Percentiles rank a stretch among this genome's conserved stretches.
Conservation (phyloP, 2,888 invertebrate species). For the Parnassius smintheus region DNA sequence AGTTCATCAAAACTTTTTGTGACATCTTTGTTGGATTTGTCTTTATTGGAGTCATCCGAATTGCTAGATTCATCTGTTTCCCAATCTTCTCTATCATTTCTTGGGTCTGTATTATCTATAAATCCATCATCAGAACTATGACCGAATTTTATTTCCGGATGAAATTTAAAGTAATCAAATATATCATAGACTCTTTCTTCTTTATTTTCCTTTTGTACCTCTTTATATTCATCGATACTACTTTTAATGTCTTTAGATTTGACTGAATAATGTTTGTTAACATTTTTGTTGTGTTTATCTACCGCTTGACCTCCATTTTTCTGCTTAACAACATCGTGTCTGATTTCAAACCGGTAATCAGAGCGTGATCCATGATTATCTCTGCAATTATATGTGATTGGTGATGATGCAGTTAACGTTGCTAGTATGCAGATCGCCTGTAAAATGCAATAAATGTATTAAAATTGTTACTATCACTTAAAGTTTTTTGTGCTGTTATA, state of each 20-base stretch:
- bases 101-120: constrained; percentile 19
- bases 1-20: background rate
- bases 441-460: constrained; percentile 4
- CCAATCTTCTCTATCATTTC: constrained; percentile 21
- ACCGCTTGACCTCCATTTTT: too few species aligned
- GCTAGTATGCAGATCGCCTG: constrained; percentile 8
- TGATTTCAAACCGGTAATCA: constrained; percentile 7
- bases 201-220: too few species aligned
- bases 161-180: background rate
- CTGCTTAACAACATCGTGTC: background rate
- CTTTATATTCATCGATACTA: too few species aligned
- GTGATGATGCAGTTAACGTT: constrained; percentile 1
- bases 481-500: too few species aligned
- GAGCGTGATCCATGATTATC: background rate
- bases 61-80: background rate
- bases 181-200: too few species aligned
- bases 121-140: background rate
- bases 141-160: background rate
- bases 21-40: too few species aligned
- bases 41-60: too few species aligned
- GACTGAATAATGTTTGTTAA: too few species aligned
- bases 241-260: too few species aligned
- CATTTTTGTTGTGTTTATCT: too few species aligned
- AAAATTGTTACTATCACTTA: background rate
- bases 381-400: background rate